These are phyloP conservation scores for Hymenochirus boettgeri DNA, from an alignment of 2,113 vertebrate genomes.

Conservation along the genomic window DNA sequence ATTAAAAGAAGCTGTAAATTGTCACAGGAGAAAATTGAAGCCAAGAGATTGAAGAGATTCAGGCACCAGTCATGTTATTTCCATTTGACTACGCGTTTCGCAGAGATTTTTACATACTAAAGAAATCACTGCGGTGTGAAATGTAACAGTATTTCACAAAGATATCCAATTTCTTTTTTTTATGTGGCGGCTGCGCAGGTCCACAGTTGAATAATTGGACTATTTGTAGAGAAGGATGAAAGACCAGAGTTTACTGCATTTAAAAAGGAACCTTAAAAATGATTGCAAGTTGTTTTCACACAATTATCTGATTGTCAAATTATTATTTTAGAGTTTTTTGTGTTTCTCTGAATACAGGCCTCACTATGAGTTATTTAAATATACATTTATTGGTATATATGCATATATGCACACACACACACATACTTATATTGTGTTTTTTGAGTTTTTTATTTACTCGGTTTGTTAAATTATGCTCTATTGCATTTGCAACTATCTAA, in stretches of 20 bases:
- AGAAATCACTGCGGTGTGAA: slow-evolving; percentile 46
- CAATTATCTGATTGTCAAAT: slow-evolving; percentile 25
- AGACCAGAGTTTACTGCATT: slow-evolving; percentile 16
- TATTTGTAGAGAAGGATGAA: slow-evolving; percentile 27
- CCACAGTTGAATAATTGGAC: slow-evolving; percentile 30
- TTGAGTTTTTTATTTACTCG: too few species aligned
- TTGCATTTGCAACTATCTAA: too few species aligned
- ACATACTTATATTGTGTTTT: too few species aligned
- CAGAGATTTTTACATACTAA: slow-evolving; percentile 44
- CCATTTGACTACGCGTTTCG: slow-evolving; percentile 36
- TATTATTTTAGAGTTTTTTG: not conserved
- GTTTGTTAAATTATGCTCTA: too few species aligned
- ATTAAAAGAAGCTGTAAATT: slow-evolving; percentile 63
- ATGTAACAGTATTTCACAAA: slow-evolving; percentile 40
- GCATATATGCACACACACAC: too few species aligned
- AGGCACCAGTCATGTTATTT: slow-evolving; percentile 51
- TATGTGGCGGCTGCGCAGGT: slow-evolving; percentile 28
- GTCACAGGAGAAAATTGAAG: slow-evolving; percentile 59
- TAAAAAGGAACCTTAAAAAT: slow-evolving; percentile 21
- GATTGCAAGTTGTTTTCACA: slow-evolving; percentile 18
- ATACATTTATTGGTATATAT: too few species aligned
- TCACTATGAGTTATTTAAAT: too few species aligned
- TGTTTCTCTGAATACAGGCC: not conserved
- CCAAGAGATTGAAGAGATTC: slow-evolving; percentile 51
- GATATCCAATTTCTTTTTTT: slow-evolving; percentile 36